A percentile compares a stretch with the other conserved stretches of the same genome.
Conservation (phyloP, 2,888 invertebrate species). For the Tupiocoris notatus region DNA sequence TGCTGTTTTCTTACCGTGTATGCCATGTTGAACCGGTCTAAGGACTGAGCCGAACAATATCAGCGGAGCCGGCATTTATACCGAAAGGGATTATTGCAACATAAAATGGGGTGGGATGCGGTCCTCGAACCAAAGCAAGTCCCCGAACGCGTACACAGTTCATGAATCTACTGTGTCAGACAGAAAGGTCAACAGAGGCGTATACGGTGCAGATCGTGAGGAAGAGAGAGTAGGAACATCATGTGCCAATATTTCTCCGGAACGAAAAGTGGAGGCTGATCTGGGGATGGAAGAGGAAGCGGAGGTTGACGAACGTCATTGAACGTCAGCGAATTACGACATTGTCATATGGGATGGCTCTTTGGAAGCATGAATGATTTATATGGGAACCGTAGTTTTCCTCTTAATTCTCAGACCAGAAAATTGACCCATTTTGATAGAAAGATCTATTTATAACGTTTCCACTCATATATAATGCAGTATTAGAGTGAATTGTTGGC, state of each 20-base stretch:
- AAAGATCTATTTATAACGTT: no score
- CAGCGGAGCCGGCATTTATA: constrained; percentile 22
- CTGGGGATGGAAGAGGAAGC: no score
- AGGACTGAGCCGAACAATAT: constrained; percentile 16
- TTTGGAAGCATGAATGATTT: no score
- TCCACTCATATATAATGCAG: no score
- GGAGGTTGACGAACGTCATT: no score
- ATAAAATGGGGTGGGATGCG: constrained; percentile 23
- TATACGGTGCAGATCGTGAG: neutral
- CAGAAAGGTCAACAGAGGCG: neutral
- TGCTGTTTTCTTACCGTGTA: constrained; percentile 38
- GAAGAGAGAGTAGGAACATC: neutral
- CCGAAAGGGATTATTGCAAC: constrained; percentile 32
- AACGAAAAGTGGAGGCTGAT: no score
- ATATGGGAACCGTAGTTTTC: no score
- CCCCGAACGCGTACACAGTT: neutral
- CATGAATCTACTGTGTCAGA: neutral
- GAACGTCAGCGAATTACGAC: no score
- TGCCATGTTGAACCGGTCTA: constrained; percentile 27
- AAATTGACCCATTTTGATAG: no score
- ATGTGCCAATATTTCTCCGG: neutral
- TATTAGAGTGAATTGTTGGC: no score
- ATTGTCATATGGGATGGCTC: no score
- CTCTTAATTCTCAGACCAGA: no score
- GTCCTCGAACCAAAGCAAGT: neutral